Conservation (phyloP, 2,888 invertebrate genomes). For the Parapristionchus giblindavisi region DNA sequence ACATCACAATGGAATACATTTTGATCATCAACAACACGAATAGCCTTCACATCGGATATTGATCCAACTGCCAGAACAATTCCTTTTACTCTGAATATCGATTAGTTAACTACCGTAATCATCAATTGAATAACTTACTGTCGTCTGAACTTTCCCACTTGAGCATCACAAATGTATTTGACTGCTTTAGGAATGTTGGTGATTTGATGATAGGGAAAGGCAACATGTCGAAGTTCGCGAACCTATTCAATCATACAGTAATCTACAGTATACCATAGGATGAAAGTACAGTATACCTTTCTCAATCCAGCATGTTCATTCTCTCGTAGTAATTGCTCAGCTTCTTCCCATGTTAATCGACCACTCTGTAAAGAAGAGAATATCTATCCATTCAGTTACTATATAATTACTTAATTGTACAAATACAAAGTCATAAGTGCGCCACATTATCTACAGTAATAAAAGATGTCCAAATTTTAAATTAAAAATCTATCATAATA, state of each 20-base stretch:
- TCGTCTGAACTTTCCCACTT: constrained; percentile 28
- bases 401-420: background rate
- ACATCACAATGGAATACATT: constrained; percentile 30
- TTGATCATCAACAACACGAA: constrained; percentile 30
- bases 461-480: too few species aligned
- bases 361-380: constrained; percentile 13
- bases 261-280: background rate
- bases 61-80: constrained; percentile 31
- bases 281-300: background rate
- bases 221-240: constrained; percentile 17
- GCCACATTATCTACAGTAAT: too few species aligned
- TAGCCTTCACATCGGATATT: constrained; percentile 20
- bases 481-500: too few species aligned
- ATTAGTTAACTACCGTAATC: background rate
- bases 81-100: constrained; percentile 6
- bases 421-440: too few species aligned
- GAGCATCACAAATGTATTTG: constrained; percentile 12
- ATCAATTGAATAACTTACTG: constrained; percentile 6
- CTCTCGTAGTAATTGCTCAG: constrained; percentile 4
- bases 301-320: constrained; percentile 25
- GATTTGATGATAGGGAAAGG: constrained; percentile 34
- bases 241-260: constrained; percentile 1
- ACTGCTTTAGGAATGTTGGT: background rate
- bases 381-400: background rate
- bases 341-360: constrained; percentile 31